phyloP scores from a whole-genome alignment of 1,140 invertebrate genomes.

The Linepithema humile region DNA sequence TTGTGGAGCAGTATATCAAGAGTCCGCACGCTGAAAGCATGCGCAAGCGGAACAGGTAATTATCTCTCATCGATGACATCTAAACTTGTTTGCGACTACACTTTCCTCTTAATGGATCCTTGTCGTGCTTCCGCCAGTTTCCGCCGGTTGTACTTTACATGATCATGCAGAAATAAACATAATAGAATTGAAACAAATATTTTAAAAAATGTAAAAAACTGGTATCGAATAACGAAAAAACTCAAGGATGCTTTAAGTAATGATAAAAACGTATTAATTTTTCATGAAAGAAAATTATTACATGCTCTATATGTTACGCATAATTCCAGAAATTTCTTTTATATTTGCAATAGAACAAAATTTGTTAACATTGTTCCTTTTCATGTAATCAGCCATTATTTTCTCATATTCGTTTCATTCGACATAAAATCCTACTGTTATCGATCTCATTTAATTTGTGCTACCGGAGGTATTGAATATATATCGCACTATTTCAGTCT shows the following conservation, averaged over 20 bases:
- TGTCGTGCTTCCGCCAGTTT: background rate
- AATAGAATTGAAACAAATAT: background rate
- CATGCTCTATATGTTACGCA: background rate
- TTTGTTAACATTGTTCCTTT: background rate
- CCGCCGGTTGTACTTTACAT: background rate
- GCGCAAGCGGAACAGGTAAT: conserved; percentile 94
- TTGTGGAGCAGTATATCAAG: conserved; percentile 97
- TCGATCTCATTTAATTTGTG: conserved; percentile 22
- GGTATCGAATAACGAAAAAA: background rate
- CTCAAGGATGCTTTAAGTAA: no score
- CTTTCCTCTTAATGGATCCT: background rate
- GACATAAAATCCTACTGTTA: background rate
- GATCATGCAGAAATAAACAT: background rate
- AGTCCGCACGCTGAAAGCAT: conserved; percentile 97
- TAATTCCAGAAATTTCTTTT: no score
- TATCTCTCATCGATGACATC: background rate
- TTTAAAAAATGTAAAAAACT: background rate
- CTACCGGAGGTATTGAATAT: background rate
- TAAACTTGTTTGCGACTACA: background rate
- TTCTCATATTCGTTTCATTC: conserved; percentile 17
- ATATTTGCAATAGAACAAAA: background rate
- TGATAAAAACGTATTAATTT: no score
- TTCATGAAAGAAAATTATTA: conserved; percentile 8
- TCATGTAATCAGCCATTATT: conserved; percentile 3
- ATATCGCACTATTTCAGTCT: conserved; percentile 85